Percentiles rank a stretch among this genome's conserved stretches.
Evolutionary conservation across 2,888 invertebrate genomes (phyloP).

Genomic region (Caprella mutica): DNA sequence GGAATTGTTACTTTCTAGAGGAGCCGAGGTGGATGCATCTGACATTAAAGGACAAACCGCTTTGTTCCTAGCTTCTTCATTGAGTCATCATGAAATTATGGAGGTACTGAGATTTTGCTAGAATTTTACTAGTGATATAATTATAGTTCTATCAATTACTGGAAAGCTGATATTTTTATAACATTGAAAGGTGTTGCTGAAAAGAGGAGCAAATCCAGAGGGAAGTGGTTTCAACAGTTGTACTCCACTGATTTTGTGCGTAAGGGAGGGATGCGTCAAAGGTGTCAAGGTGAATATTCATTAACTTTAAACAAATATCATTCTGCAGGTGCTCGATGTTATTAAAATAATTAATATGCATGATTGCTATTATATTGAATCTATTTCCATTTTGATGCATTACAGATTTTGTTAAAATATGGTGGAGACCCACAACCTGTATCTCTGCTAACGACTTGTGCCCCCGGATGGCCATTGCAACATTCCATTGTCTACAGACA

Average conservation of each 20-base stretch:
- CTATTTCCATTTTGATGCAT: background rate
- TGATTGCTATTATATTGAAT: background rate
- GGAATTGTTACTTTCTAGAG: background rate
- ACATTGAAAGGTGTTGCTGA: slow-evolving; percentile 14
- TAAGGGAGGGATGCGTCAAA: slow-evolving; percentile 27
- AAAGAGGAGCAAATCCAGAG: slow-evolving; percentile 28
- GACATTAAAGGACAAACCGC: slow-evolving; percentile 1
- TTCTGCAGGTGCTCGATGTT: background rate
- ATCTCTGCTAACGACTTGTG: slow-evolving; percentile 20
- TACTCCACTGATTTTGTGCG: slow-evolving; percentile 21
- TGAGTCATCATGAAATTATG: background rate
- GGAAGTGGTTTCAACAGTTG: slow-evolving; percentile 26
- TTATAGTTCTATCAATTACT: too few species aligned
- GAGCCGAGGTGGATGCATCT: background rate
- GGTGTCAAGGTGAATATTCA: slow-evolving; percentile 23
- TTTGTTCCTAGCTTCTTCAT: background rate
- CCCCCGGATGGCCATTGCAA: slow-evolving; percentile 32
- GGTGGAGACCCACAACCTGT: slow-evolving; percentile 26
- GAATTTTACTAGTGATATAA: too few species aligned
- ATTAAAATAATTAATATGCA: background rate
- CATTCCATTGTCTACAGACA: slow-evolving; percentile 30
- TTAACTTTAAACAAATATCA: background rate
- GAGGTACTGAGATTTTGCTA: too few species aligned
- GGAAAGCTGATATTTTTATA: background rate
- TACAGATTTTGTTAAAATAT: slow-evolving; percentile 19